Conservation (phyloP, 2,113 vertebrate genomes). For the Platysteira castanea region DNA sequence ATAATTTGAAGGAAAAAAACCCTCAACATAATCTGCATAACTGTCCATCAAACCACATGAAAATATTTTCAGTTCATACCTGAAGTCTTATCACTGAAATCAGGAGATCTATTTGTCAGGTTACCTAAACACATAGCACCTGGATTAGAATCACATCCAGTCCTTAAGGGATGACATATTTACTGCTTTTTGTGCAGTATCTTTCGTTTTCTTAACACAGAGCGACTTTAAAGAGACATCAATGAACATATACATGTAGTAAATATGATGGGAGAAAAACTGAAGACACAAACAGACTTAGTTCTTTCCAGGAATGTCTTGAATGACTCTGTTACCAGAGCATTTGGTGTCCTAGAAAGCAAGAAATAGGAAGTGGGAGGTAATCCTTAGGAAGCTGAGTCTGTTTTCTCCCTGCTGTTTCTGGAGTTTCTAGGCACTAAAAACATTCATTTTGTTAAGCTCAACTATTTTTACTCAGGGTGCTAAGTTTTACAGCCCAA, state of each 20-base stretch:
- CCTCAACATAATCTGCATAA: rapidly evolving
- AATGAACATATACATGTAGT: neutral
- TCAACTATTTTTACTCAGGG: neutral
- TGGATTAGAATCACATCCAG: neutral
- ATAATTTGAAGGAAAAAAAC: neutral
- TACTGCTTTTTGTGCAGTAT: neutral
- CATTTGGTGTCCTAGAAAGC: neutral
- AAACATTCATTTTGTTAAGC: neutral
- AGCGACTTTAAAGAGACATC: neutral
- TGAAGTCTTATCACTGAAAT: neutral
- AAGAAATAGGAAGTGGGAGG: neutral
- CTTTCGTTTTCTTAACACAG: neutral
- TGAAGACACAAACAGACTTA: neutral
- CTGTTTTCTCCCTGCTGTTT: neutral
- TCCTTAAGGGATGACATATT: neutral
- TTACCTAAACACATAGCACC: rapidly evolving
- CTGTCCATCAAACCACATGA: neutral
- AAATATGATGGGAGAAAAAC: neutral
- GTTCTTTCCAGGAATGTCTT: neutral
- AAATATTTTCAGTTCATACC: neutral
- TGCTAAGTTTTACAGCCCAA: neutral
- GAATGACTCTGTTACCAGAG: neutral
- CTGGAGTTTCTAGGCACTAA: neutral
- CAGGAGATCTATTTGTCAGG: neutral
- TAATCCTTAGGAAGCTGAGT: neutral